Base-by-base conservation (phyloP, 1,140 invertebrate genomes). In the Papilio helenus region DNA sequence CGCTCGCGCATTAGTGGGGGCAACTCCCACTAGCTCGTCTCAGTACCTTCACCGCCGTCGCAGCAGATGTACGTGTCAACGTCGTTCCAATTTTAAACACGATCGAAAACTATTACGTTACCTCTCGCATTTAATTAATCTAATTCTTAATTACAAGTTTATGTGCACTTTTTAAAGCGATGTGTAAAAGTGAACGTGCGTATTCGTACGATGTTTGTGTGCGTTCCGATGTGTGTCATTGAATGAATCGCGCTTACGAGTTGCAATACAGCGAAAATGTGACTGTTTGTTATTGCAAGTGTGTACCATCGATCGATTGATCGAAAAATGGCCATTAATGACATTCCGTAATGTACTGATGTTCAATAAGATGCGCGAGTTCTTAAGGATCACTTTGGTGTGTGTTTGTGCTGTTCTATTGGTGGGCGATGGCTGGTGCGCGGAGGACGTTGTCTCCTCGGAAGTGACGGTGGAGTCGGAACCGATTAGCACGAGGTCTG, bases 251-350 rank as follows among this genome's bases (percentile, higher is more conserved):
- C 82, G 82, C 83, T 82, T 83, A 83, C 84, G 74, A 83, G 82
- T 88, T 88, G 85, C 84, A 88, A 86, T 83, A 83, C 26, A 82
- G 86, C 86, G 90, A 93, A 93, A 92, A 93, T 93, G 91, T 93
- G 91, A 93, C 92, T 92, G 89, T 88, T 84, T 82, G 80, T 83
- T 87, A 65, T 83, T 81, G 81, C 81, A 90, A 76, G 86, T 86
- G 85, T 86, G 44, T 42, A 77, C 55, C 82, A 80, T 81, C 83
- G 84, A 86, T 83, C 85, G 61, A 73, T 55, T 80, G 81, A 85
- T 81, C 83, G 80, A 79, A 93, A 91, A 87, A 93, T 93, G 92
- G 92, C 85, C 82, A 80, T 86, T 85, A 83, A 77, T 81, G 84
- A 88, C 82, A 68, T 80, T 80, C 84, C 82, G 84, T 87, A 85